Evolutionary conservation across 2,888 invertebrate species (phyloP).

Genomic region (Sarcophaga variegata): DNA sequence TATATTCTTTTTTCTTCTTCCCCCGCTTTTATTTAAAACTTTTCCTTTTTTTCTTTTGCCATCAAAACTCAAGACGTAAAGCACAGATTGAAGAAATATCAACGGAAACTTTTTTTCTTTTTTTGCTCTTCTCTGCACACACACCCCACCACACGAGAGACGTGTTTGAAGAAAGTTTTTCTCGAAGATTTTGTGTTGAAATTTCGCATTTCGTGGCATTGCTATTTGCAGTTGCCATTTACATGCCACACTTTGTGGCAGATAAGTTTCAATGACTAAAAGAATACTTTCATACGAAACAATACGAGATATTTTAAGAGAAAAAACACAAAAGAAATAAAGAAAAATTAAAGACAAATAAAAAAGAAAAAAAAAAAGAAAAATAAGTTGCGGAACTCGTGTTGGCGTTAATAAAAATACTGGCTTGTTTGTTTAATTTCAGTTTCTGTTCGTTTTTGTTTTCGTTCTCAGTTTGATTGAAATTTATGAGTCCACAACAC

Average conservation of each 20-base stretch:
- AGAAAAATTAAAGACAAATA: conserved; percentile 43
- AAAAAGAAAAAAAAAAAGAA: background rate
- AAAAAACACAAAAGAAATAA: background rate
- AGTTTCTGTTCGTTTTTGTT: background rate
- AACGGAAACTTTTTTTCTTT: too few relatives aligned
- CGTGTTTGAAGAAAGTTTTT: too few relatives aligned
- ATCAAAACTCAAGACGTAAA: too few relatives aligned
- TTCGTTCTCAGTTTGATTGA: background rate
- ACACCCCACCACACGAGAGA: too few relatives aligned
- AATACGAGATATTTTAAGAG: conserved; percentile 7
- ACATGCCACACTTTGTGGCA: conserved; percentile 17
- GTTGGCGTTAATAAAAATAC: background rate
- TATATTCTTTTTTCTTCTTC: too few relatives aligned
- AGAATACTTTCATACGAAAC: background rate
- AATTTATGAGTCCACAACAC: too few relatives aligned
- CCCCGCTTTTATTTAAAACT: too few relatives aligned
- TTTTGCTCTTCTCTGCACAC: too few relatives aligned
- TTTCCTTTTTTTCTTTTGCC: too few relatives aligned
- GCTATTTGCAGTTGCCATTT: background rate
- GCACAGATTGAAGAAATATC: too few relatives aligned
- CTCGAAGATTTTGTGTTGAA: too few relatives aligned
- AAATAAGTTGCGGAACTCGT: too few relatives aligned
- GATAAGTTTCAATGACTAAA: conserved; percentile 23
- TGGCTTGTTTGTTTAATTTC: background rate
- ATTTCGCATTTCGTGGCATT: background rate